Evolutionary conservation across 2,888 invertebrate species (phyloP), one percentile per base, ranked within the genome.

Genomic region (Scotopteryx bipunctaria): DNA sequence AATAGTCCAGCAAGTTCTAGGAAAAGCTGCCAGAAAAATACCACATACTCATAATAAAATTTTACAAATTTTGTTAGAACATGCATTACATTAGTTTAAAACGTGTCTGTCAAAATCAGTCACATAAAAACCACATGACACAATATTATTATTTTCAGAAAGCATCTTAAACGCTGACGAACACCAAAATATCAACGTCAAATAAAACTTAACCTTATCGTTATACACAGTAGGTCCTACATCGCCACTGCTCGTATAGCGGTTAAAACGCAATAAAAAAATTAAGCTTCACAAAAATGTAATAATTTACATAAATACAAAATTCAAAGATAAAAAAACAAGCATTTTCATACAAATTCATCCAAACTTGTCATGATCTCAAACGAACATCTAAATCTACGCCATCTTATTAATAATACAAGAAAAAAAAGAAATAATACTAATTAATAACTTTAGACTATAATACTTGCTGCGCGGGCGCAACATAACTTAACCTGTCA

Each of bases 341-440:
- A 81, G 78, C 80, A 78, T 75, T 72, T 69, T 69, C 61, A 74
- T 75, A 81, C 71, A 79, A 75, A 72, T 61, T 68, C 82, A 83
- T 81, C 75, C 81, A 53, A 47, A 78, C 83, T 86, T 88, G 89
- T 88, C 90, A 89, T 87, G 88, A 81, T 83, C 77, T 79, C 82
- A 78, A 79, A 74, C 73, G 83, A 86, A 86, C 84, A 85, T 81
- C 86, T 86, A 82, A 85, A 27, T 82, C 77, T 83, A 88, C 87
- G 89, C 88, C 88, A 88, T 89, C 90, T 87, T 88, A 87, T 61
- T 73, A 66, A 71, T 76, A 78, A n/a, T n/a, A n/a, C n/a, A n/a
- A n/a, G 71, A 64, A 74, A 80, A 75, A 78, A 74, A 77, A 77
- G 63, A 77, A 75, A 82, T 83, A 81, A 81, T 83, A 86, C 76